Evolutionary conservation across 2,113 vertebrate species (phyloP), one percentile per base, ranked within the genome.

Genomic region (Syrrhaptes paradoxus): DNA sequence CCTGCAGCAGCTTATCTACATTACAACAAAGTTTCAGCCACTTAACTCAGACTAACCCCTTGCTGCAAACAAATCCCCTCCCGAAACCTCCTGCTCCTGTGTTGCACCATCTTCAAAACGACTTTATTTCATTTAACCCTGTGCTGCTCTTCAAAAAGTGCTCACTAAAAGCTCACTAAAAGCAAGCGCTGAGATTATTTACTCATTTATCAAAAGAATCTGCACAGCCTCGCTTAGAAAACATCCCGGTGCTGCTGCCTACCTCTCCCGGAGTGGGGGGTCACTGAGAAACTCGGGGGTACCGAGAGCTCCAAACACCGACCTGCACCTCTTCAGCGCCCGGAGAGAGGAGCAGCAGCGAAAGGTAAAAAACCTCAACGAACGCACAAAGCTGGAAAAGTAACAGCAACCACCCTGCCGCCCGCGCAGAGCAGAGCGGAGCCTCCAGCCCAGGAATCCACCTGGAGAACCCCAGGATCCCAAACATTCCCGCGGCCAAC

Each of bases 401-500:
- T 65, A 67, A 74, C 49, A 82, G 88, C 91, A 70, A 96, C 89
- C 77, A 85, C 43, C 57, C 95, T 92, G 87, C 93, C 77, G 70
- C 74, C 70, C 46, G 26, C 41, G 41, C 38, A 38, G 38, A 63
- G 80, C 43, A 63, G 63, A 62, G 85, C 75, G 11, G 41, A 93
- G 79, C 83, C 85, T 80, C 73, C 87, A 63, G 59, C 93, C 76
- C 96, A 78, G 92, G 85, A 95, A 93, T 96, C 86, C 96, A 96
- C 95, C 96, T 94, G 96, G 93, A 89, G 93, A 89, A 89, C n/a
- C 38, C 19, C 91, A 96, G 77, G 66, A 95, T 92, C 94, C 81
- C 85, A 95, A 94, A 87, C 75, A 87, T 79, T 87, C 82, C 82
- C 55, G 76, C 87, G 74, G 91, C 87, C 93, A 81, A 68, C 55